Conservation (phyloP, 2,797 vertebrate species). For the Coregonus suidteri region DNA sequence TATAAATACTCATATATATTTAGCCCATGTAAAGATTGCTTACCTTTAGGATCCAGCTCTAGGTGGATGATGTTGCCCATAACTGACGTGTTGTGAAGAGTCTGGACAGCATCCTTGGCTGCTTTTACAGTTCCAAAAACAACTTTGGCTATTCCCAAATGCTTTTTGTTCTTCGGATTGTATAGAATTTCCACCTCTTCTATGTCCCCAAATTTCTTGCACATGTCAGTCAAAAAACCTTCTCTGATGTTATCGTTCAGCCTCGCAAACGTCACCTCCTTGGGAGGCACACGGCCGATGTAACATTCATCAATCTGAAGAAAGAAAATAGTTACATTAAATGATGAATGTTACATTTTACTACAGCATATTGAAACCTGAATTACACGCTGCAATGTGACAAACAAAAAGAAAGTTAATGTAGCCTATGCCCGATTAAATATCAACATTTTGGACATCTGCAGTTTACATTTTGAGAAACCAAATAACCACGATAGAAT, state of each 20-base stretch:
- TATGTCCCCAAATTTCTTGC: conserved; percentile 96
- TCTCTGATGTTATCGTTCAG: conserved; percentile 98
- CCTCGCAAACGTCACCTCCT: conserved; percentile 98
- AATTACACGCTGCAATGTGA: neutral
- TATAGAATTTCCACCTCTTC: conserved; percentile 97
- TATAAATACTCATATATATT: neutral
- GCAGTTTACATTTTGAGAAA: neutral
- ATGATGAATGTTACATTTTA: neutral
- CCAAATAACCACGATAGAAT: neutral
- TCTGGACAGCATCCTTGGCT: conserved; percentile 92
- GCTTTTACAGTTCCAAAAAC: conserved; percentile 92
- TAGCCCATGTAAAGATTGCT: conserved; percentile 41
- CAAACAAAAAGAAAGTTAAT: neutral
- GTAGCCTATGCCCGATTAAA: neutral
- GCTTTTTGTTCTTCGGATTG: conserved; percentile 99
- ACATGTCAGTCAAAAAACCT: conserved; percentile 97
- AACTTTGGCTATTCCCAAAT: conserved; percentile 97
- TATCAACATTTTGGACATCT: neutral
- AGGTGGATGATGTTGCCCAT: conserved; percentile 99
- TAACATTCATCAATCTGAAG: conserved; percentile 96
- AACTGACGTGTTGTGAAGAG: conserved; percentile 95
- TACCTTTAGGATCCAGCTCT: conserved; percentile 99
- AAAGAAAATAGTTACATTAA: conserved; percentile 15
- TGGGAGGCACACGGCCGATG: conserved; percentile 95
- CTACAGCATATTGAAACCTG: neutral